Conservation (phyloP, 2,797 vertebrate species). For the Chanos chanos region DNA sequence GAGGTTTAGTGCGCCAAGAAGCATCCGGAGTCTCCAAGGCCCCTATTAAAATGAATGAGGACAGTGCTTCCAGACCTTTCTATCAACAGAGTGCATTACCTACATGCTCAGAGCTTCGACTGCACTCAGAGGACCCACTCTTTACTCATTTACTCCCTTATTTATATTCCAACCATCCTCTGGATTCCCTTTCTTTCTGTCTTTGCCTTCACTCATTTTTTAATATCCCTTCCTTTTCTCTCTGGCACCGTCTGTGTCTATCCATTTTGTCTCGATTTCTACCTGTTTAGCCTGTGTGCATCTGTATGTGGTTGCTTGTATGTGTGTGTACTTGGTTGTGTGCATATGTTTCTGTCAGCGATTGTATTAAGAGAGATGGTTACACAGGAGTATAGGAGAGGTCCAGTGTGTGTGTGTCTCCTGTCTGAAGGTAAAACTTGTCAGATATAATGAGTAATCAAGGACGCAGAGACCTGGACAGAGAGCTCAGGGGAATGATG, state of each 20-base stretch:
- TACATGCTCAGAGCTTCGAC: slow-evolving; percentile 25
- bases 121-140: slow-evolving; percentile 38
- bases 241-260: not conserved
- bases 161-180: not conserved
- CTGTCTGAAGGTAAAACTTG: slow-evolving; percentile 60
- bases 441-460: slow-evolving; percentile 77
- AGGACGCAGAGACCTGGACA: slow-evolving; percentile 75
- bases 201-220: not conserved
- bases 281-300: slow-evolving; percentile 26
- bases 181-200: not conserved
- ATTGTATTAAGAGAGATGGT: too few relatives aligned
- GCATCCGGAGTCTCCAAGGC: slow-evolving; percentile 43
- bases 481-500: slow-evolving; percentile 64
- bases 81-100: slow-evolving; percentile 39
- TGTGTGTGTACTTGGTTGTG: not conserved
- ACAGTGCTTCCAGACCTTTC: slow-evolving; percentile 42
- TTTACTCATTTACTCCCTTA: slow-evolving; percentile 13
- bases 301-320: slow-evolving; percentile 19
- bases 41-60: slow-evolving; percentile 52
- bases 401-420: not conserved
- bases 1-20: too few relatives aligned
- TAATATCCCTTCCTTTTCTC: not conserved
- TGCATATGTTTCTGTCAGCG: too few relatives aligned
- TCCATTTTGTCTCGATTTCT: not conserved
- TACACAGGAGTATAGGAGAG: not conserved